phyloP scores from a whole-genome alignment of 2,797 vertebrate species.

The Luscinia megarhynchos region DNA sequence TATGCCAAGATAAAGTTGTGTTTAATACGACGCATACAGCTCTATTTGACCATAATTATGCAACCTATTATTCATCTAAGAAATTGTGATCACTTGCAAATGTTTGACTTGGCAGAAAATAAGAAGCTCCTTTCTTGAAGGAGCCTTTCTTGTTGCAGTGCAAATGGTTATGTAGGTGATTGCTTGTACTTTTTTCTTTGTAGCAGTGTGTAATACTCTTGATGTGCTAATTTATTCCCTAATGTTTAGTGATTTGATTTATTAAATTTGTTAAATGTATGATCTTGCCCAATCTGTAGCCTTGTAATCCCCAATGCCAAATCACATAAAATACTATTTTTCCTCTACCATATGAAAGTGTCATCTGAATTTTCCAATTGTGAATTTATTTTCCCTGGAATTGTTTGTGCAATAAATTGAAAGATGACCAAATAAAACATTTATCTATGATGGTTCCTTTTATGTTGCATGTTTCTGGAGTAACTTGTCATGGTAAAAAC shows the following conservation, averaged over 20 bases:
- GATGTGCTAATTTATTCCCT: not conserved
- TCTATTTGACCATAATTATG: not conserved
- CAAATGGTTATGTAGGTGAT: not conserved
- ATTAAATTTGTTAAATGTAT: not conserved
- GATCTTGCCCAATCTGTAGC: not conserved
- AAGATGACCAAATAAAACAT: not conserved
- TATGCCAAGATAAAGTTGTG: not conserved
- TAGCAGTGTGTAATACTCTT: not conserved
- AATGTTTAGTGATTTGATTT: not conserved
- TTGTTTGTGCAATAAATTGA: not conserved
- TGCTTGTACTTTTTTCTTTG: not conserved
- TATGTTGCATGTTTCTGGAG: not conserved
- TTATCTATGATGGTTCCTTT: not conserved
- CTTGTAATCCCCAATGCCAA: not conserved
- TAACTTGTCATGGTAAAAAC: not conserved
- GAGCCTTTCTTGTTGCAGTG: not conserved
- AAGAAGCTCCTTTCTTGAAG: not conserved
- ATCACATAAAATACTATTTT: not conserved
- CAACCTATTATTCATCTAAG: not conserved
- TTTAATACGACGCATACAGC: not conserved
- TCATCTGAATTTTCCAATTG: not conserved
- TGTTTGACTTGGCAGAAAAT: not conserved
- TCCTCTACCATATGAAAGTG: not conserved
- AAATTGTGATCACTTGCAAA: not conserved
- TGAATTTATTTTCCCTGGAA: not conserved